Base-by-base conservation (phyloP, 2,113 vertebrate genomes). In the Eolophus roseicapilla region DNA sequence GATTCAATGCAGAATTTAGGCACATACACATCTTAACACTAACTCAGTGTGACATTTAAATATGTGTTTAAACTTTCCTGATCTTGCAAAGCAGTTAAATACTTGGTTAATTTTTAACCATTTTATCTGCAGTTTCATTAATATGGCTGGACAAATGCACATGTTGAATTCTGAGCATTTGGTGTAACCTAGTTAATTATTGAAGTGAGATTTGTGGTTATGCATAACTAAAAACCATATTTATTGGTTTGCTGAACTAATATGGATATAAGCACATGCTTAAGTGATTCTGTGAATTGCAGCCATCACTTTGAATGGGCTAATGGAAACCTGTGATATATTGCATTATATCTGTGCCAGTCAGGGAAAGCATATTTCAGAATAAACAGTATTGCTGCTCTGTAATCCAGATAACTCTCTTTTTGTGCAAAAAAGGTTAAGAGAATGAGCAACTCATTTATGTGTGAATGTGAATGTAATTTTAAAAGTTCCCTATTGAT, bases 201-300 rank as follows among this genome's bases (percentile, higher is more conserved):
- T 86, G 3, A 9, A 73, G 25, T 73, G 18, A 23, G 21, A 79
- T 79, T 85, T 93, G 62, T 85, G 44, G 39, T 7, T 87, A 65
- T 73, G 18, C 52, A 27, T 82, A 85, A 49, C 63, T 79, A 65
- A 94, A 95, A 89, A 52, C 18, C 7, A 25, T n/a, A 16, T 73
- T 79, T 91, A 80, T 63, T 84, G 24, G 44, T 89, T 87, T 94
- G 17, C 57, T 87, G 52, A 80, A 65, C 65, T 95, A 64, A 55
- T 88, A 62, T 23, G 86, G 87, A 76, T 41, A 62, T 76, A 95
- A 96, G 47, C 47, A 89, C 65, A 63, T 84, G 60, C 83, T 82
- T 91, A 88, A 80, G 60, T 93, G 65, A 67, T 92, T 92, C 86
- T 82, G 25, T 88, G 76, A 95, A 78, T 95, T 33, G 49, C 81